Percentiles rank a stretch among this genome's conserved stretches.
Evolutionary conservation across 1,140 invertebrate species (phyloP).

Genomic region (Microplitis mediator): DNA sequence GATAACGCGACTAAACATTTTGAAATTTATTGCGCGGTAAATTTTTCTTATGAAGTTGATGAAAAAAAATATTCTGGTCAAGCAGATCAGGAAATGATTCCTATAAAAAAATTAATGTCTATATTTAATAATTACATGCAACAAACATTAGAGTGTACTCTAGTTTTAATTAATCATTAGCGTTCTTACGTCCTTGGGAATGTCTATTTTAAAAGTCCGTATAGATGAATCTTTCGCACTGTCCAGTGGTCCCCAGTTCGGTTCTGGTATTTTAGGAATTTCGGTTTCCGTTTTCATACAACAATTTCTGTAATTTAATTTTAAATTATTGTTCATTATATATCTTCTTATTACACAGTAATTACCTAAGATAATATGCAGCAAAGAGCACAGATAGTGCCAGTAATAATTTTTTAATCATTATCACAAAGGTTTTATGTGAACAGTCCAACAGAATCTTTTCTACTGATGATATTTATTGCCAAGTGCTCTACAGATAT

Average conservation of each 20-base stretch:
- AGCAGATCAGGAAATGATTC: too few relatives aligned
- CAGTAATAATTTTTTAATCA: background rate
- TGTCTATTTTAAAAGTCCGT: slow-evolving; percentile 60
- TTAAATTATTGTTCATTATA: background rate
- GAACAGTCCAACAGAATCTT: background rate
- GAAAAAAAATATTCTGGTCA: too few relatives aligned
- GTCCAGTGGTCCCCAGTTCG: slow-evolving; percentile 60
- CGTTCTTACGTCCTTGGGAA: slow-evolving; percentile 48
- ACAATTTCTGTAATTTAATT: background rate
- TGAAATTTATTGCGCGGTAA: too few relatives aligned
- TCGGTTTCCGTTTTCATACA: background rate
- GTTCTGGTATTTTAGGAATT: slow-evolving; percentile 41
- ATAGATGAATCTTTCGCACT: slow-evolving; percentile 53
- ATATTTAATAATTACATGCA: too few relatives aligned
- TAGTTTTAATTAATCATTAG: background rate
- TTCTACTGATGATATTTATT: too few relatives aligned
- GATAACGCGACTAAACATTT: too few relatives aligned
- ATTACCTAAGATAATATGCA: background rate
- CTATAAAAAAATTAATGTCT: too few relatives aligned
- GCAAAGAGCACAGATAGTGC: background rate
- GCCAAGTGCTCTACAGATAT: too few relatives aligned
- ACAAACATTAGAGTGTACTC: background rate
- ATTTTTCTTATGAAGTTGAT: too few relatives aligned
- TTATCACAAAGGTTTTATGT: background rate
- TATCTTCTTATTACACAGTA: background rate